Conservation (phyloP, 2,113 vertebrate species). For the Orientallactaga bullata region DNA sequence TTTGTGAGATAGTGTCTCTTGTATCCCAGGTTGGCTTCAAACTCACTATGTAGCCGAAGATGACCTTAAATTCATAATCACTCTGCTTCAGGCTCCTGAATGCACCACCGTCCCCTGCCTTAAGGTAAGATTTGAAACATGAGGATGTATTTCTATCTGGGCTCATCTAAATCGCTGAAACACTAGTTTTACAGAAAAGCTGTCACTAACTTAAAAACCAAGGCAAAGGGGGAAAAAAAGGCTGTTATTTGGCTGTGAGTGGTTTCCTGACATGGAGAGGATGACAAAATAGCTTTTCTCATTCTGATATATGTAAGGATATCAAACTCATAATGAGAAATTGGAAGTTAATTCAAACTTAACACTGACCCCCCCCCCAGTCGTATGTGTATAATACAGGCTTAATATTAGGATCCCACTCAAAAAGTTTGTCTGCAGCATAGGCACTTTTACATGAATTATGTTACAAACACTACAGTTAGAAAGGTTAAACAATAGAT, state of each 20-base stretch:
- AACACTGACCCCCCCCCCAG: not conserved
- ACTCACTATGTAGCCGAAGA: not conserved
- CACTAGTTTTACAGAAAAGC: not conserved
- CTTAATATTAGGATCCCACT: not conserved
- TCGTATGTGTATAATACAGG: not conserved
- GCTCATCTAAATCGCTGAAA: conserved; percentile 2
- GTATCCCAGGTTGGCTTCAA: not conserved
- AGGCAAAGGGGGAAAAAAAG: not conserved
- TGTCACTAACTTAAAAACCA: not conserved
- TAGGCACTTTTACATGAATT: not conserved
- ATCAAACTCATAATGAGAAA: conserved; percentile 46
- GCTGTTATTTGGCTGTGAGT: not conserved
- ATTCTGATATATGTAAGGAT: conserved; percentile 3
- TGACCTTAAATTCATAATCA: not conserved
- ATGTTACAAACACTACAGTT: not conserved
- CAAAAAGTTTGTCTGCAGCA: not conserved
- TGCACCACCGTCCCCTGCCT: not conserved
- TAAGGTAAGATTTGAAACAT: not conserved
- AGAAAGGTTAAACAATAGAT: not conserved
- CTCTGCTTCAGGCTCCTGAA: not conserved
- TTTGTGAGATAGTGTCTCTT: not conserved
- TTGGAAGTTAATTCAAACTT: conserved; percentile 37
- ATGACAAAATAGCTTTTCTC: not conserved
- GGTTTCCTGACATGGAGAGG: not conserved
- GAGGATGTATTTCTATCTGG: not conserved